phyloP scores from a whole-genome alignment of 2,888 invertebrate genomes.

The Drosophila melanosoma region DNA sequence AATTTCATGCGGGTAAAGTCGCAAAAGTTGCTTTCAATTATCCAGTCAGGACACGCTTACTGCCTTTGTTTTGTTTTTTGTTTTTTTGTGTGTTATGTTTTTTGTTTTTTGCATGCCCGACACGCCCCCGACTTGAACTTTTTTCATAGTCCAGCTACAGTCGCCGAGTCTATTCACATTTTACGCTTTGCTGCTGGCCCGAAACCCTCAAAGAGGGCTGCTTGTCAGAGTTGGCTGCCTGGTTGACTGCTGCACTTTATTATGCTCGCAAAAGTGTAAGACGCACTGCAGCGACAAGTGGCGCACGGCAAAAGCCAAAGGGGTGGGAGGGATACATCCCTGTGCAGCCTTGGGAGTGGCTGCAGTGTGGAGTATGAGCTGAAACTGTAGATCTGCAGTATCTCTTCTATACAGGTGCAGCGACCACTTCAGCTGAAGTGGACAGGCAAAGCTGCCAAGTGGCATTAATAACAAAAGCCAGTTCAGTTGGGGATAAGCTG shows the following conservation, averaged over 20 bases:
- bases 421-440: constrained; percentile 62
- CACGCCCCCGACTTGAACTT: constrained; percentile 30
- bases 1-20: constrained; percentile 70
- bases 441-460: constrained; percentile 66
- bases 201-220: constrained; percentile 50
- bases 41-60: constrained; percentile 72
- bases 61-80: constrained; percentile 57
- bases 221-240: constrained; percentile 34
- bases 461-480: constrained; percentile 72
- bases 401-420: constrained; percentile 51
- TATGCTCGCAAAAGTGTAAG: constrained; percentile 53
- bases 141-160: constrained; percentile 44
- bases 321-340: background rate
- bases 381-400: constrained; percentile 16
- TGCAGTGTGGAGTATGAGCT: background rate
- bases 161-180: constrained; percentile 72
- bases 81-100: background rate
- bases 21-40: constrained; percentile 81
- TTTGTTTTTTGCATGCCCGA: constrained; percentile 64
- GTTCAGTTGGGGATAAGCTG: constrained; percentile 35
- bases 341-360: no score
- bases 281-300: constrained; percentile 38
- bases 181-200: constrained; percentile 71
- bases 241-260: constrained; percentile 68
- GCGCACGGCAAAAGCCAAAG: background rate